A percentile compares a stretch with the other conserved stretches of the same genome.
These are phyloP conservation scores for Rostratula benghalensis DNA, from an alignment of 2,113 vertebrate species.

Conservation along the genomic window DNA sequence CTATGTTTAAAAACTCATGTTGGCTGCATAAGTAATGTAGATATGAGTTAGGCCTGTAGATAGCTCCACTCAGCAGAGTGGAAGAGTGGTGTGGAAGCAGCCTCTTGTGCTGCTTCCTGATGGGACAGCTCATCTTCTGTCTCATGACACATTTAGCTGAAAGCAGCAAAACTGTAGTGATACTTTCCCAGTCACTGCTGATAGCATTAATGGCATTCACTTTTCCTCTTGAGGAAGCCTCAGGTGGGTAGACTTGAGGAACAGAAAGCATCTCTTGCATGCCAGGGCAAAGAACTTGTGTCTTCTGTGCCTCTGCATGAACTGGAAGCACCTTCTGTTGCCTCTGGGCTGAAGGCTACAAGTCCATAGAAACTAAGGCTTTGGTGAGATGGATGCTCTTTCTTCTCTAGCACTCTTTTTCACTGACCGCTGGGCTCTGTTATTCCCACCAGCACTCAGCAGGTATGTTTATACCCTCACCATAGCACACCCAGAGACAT, in stretches of 20 bases:
- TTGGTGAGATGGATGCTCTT: background rate
- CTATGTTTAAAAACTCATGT: background rate
- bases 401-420: background rate
- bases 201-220: background rate
- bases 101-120: background rate
- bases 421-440: background rate
- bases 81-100: background rate
- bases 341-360: background rate
- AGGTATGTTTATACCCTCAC: fast-evolving
- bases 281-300: background rate
- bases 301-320: background rate
- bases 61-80: background rate
- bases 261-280: background rate
- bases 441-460: background rate
- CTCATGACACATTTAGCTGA: background rate
- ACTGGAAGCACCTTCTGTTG: background rate
- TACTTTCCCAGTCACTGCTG: background rate
- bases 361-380: background rate
- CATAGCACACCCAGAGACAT: no score
- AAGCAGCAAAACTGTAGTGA: background rate
- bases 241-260: background rate
- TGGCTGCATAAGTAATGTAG: background rate
- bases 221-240: background rate
- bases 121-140: background rate
- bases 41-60: background rate